A percentile compares a stretch with the other conserved stretches of the same genome.
phyloP scores from a whole-genome alignment of 2,113 vertebrate genomes.

The Mungos mungo region DNA sequence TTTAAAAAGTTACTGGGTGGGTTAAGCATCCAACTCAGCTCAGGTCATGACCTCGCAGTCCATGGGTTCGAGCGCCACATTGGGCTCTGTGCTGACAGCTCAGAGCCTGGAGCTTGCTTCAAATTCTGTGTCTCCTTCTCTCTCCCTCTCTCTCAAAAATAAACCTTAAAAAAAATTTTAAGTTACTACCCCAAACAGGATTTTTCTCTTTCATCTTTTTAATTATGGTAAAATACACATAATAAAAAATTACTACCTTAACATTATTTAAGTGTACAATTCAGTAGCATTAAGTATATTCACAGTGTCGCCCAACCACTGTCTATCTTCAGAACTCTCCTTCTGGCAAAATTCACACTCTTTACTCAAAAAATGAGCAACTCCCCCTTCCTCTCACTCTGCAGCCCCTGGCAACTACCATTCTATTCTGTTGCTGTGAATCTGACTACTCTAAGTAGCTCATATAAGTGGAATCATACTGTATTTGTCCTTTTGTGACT shows the following conservation, averaged over 20 bases:
- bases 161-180: not conserved
- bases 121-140: too few relatives aligned
- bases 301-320: not conserved
- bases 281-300: not conserved
- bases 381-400: not conserved
- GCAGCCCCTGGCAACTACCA: not conserved
- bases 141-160: too few relatives aligned
- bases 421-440: not conserved
- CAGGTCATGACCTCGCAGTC: too few relatives aligned
- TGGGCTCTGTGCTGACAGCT: too few relatives aligned
- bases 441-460: not conserved
- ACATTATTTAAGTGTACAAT: not conserved
- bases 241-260: not conserved
- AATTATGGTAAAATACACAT: slow-evolving; percentile 23
- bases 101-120: too few relatives aligned
- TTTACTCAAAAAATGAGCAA: not conserved
- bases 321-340: not conserved
- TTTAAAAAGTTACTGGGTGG: slow-evolving; percentile 5
- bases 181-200: not conserved
- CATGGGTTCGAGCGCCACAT: too few relatives aligned
- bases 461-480: not conserved
- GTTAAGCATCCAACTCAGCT: too few relatives aligned
- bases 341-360: not conserved
- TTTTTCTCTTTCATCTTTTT: not conserved
- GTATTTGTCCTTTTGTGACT: not conserved